Conservation (phyloP, 1,140 invertebrate genomes). For the Ditylenchus dipsaci region DNA sequence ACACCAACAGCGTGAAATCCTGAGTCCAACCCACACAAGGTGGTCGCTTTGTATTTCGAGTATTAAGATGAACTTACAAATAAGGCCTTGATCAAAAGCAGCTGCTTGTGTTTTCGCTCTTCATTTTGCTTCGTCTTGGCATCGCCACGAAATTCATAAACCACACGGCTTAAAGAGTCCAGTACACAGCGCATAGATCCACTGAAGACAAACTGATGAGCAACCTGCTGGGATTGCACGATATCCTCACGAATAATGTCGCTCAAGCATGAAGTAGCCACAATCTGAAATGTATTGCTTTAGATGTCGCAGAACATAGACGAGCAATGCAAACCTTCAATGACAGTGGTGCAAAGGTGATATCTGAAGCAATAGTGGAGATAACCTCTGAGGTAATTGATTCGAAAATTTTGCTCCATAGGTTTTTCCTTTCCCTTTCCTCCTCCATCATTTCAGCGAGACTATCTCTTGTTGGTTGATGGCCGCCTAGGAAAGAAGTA, state of each 20-base stretch:
- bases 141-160: background rate
- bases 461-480: background rate
- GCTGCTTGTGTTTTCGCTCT: background rate
- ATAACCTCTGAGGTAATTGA: conserved; percentile 20
- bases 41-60: no score
- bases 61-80: background rate
- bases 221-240: conserved; percentile 4
- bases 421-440: background rate
- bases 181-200: conserved; percentile 21
- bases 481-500: no score
- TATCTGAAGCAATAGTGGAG: conserved; percentile 22
- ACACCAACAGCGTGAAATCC: no score
- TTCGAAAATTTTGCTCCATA: conserved; percentile 20
- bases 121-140: background rate
- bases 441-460: conserved; percentile 12
- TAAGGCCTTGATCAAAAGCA: conserved; percentile 2
- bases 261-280: conserved; percentile 17
- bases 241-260: conserved; percentile 27
- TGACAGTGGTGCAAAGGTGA: conserved; percentile 30
- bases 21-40: no score
- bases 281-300: conserved; percentile 12
- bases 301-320: no score
- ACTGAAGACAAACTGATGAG: conserved; percentile 15
- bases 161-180: conserved; percentile 9
- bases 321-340: no score